These are phyloP conservation scores for Parambassis ranga DNA, from an alignment of 2,797 vertebrate genomes.

Conservation along the genomic window DNA sequence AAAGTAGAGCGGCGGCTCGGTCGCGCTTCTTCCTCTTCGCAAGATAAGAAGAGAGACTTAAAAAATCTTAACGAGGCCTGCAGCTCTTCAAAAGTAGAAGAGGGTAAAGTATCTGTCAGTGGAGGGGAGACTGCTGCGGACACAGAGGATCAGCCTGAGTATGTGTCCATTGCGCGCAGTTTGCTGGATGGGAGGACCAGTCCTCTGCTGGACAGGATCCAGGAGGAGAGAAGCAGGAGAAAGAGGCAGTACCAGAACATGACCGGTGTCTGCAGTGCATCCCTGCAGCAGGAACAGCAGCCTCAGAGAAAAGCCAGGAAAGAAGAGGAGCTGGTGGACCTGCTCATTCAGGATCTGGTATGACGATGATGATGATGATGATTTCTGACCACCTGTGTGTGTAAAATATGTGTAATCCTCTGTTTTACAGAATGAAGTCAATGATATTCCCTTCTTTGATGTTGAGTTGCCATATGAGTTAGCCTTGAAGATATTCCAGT, in stretches of 20 bases:
- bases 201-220: constrained; percentile 73
- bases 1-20: constrained; percentile 2
- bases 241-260: constrained; percentile 61
- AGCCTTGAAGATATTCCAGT: constrained; percentile 92
- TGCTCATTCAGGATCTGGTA: constrained; percentile 83
- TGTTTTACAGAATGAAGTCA: constrained; percentile 89
- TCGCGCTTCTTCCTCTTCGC: not conserved
- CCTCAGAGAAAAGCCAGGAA: constrained; percentile 50
- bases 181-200: constrained; percentile 79
- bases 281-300: constrained; percentile 44
- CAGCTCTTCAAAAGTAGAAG: not conserved
- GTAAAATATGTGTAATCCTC: not conserved
- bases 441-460: constrained; percentile 96
- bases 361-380: not conserved
- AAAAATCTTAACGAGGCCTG: not conserved
- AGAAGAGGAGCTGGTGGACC: constrained; percentile 74
- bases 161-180: constrained; percentile 77
- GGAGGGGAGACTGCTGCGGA: not conserved
- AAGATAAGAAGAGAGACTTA: constrained; percentile 18
- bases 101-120: not conserved
- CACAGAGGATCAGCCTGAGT: constrained; percentile 66
- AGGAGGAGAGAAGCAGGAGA: constrained; percentile 71
- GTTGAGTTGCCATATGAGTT: constrained; percentile 93
- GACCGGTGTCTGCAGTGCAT: constrained; percentile 18
- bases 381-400: not conserved